Percentiles rank a stretch among this genome's conserved stretches.
Conservation (phyloP, 2,113 vertebrate species). For the Mugil cephalus region DNA sequence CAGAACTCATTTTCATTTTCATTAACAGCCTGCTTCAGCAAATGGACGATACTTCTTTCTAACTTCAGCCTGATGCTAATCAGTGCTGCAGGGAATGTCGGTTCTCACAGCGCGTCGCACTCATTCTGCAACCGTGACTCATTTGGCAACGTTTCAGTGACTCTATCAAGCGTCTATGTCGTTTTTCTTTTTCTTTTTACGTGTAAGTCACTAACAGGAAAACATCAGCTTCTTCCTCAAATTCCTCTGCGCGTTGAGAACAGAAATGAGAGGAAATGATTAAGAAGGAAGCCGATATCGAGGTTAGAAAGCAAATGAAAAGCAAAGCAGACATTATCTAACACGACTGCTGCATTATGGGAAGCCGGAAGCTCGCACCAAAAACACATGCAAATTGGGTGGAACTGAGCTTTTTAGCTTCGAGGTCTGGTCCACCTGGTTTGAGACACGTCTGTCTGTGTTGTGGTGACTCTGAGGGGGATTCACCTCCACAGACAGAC, state of each 20-base stretch:
- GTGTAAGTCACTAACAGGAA: conserved; percentile 12
- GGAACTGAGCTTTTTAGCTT: conserved; percentile 7
- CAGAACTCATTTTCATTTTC: neutral
- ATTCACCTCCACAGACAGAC: conserved; percentile 9
- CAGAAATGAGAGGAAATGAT: neutral
- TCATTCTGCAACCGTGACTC: conserved; percentile 59
- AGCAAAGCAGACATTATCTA: conserved; percentile 37
- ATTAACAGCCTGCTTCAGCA: neutral
- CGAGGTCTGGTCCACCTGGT: neutral
- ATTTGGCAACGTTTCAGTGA: conserved; percentile 28
- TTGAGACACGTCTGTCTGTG: conserved; percentile 6
- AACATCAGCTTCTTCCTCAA: conserved; percentile 15
- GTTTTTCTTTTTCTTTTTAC: neutral
- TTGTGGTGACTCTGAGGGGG: neutral
- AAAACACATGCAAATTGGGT: conserved; percentile 37
- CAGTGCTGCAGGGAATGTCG: conserved; percentile 32
- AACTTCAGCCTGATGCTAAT: conserved; percentile 41
- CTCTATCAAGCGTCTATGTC: conserved; percentile 27
- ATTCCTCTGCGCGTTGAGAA: neutral
- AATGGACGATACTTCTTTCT: conserved; percentile 13
- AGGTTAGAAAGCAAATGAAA: conserved; percentile 42
- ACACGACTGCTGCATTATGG: conserved; percentile 35
- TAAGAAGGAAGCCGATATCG: neutral
- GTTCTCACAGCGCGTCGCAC: conserved; percentile 3
- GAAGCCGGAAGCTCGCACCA: conserved; percentile 47